phyloP scores from a whole-genome alignment of 2,888 invertebrate species.

The Clostera curtula region DNA sequence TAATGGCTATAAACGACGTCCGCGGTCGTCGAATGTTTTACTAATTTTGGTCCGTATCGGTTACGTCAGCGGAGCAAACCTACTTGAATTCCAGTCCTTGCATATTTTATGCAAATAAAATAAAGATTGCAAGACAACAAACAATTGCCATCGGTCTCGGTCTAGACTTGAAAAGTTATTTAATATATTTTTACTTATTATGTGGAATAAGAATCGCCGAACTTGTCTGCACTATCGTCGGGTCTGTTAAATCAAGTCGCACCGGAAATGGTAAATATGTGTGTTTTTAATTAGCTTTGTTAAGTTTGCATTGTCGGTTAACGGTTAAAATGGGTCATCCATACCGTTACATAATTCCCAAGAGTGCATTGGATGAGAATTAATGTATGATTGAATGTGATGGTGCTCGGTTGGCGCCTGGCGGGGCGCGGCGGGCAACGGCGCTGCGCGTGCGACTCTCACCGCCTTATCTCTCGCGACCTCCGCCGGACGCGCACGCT shows the following conservation, averaged over 20 bases:
- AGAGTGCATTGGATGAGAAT: slow-evolving; percentile 61
- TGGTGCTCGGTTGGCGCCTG: slow-evolving; percentile 40
- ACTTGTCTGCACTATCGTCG: slow-evolving; percentile 1
- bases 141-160: slow-evolving; percentile 37
- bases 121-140: slow-evolving; percentile 50
- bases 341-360: slow-evolving; percentile 64
- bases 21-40: slow-evolving; percentile 55
- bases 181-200: slow-evolving; percentile 12
- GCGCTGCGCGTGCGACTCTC: slow-evolving; percentile 67
- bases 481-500: slow-evolving; percentile 70
- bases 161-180: slow-evolving; percentile 31
- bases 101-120: slow-evolving; percentile 59
- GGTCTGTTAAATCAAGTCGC: too few species aligned
- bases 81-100: slow-evolving; percentile 51
- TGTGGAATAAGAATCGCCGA: slow-evolving; percentile 8
- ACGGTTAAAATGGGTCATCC: slow-evolving; percentile 48
- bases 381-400: slow-evolving; percentile 58
- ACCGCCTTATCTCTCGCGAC: slow-evolving; percentile 74
- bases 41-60: slow-evolving; percentile 52
- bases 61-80: slow-evolving; percentile 57
- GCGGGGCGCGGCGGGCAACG: slow-evolving; percentile 44
- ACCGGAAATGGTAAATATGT: slow-evolving; percentile 5
- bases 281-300: slow-evolving; percentile 6
- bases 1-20: slow-evolving; percentile 57
- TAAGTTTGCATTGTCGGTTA: slow-evolving; percentile 14